Base-by-base conservation (phyloP, 2,888 invertebrate genomes). In the Cremastobaeus sp. region DNA sequence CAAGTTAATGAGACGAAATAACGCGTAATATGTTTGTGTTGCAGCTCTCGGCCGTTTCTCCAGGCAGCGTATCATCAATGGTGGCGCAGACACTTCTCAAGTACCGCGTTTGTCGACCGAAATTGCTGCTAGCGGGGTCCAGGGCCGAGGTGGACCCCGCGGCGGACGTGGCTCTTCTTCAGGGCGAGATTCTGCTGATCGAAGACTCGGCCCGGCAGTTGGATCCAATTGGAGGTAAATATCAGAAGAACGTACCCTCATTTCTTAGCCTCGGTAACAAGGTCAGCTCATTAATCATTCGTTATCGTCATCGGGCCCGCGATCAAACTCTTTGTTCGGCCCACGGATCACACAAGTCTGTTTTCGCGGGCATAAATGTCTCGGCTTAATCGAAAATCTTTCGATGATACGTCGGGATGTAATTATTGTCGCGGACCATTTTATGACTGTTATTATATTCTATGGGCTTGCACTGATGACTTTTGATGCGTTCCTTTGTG, bases 121-220 rank as follows among this genome's bases (percentile, higher is more conserved):
- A 91, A 35, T 86, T 92, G 41, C 89, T 91, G 66, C 89, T 92
- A 28, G 92, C 92, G 32, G 92, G 91, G 0, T 91, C 91, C 4
- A 90, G 91, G 80, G 92, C 92, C 18, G 91, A 91, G 28, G 91
- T 92, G 35, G 91, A 92, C 76, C 90, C 90, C 0, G 88, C 90
- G 55, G 90, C 91, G 1, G 89, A 90, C 39, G 91, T 91, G 1
- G 84, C 88, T 3, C 89, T 90, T 1, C 84, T 92, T 34, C 91
- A 91, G 83, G 92, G 92, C 5, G 92, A 92, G 84, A 90, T 92
- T n/a, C 84, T 92, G 35, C 89, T 92, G 17, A 90, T 91, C 60
- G 91, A 92, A 82, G 90, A 90, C 76, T 89, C 90, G 69, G 90
- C 90, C 0, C 87, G 89, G 4, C 89, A 88, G 70, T 90, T 90